These are phyloP conservation scores for Acronicta psi DNA, from an alignment of 2,888 invertebrate genomes.

Conservation along the genomic window DNA sequence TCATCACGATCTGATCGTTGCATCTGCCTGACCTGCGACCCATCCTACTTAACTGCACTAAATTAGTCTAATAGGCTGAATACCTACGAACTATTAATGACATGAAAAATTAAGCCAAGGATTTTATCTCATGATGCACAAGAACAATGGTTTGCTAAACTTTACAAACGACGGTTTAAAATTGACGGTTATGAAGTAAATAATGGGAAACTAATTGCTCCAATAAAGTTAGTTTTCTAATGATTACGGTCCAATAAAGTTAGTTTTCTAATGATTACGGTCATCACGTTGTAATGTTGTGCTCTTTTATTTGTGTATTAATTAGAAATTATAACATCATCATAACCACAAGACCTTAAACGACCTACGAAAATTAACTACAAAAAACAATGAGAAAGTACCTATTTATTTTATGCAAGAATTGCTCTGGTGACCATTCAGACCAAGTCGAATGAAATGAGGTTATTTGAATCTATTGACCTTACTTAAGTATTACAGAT, in stretches of 20 bases:
- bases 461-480: not conserved
- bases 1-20: constrained; percentile 8
- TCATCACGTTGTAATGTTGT: too few species aligned
- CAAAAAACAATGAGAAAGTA: too few species aligned
- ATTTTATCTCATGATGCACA: constrained; percentile 17
- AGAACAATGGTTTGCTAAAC: constrained; percentile 27
- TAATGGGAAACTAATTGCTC: constrained; percentile 18
- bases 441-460: not conserved
- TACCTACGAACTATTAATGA: constrained; percentile 14
- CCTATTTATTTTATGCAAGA: too few species aligned
- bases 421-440: too few species aligned
- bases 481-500: not conserved
- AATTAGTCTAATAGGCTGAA: constrained; percentile 41
- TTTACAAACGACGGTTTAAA: constrained; percentile 16
- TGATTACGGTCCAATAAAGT: too few species aligned
- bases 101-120: constrained; percentile 35
- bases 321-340: too few species aligned
- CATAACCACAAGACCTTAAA: too few species aligned
- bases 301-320: too few species aligned
- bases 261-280: too few species aligned
- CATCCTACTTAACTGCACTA: constrained; percentile 39
- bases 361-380: too few species aligned
- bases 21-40: constrained; percentile 49
- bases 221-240: too few species aligned
- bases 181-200: constrained; percentile 3